These are phyloP conservation scores for Luidia sarsii DNA, from an alignment of 53 echinoderm and acorn worm species.

Conservation along the genomic window DNA sequence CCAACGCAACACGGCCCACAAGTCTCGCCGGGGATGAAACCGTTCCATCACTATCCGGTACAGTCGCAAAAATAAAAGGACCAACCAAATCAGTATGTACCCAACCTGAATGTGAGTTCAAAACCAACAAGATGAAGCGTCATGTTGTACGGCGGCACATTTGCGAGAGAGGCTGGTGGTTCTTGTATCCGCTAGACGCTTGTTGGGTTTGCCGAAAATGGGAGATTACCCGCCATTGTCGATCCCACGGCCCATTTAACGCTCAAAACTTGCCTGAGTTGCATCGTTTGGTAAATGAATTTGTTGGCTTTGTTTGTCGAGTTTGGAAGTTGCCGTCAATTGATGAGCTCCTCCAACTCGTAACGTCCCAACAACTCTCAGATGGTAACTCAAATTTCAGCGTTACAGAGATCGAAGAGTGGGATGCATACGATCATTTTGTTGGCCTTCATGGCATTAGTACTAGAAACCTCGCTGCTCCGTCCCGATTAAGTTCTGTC, in stretches of 20 bases:
- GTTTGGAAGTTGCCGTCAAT: neutral
- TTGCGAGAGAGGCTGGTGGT: neutral
- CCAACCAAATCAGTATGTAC: no score
- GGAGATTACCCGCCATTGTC: no score
- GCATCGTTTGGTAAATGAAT: neutral
- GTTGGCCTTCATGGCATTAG: neutral
- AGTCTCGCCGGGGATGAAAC: no score
- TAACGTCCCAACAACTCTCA: neutral
- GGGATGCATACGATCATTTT: neutral
- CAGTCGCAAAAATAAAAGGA: no score
- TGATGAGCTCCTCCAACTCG: neutral
- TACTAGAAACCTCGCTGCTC: neutral
- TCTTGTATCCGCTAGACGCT: neutral
- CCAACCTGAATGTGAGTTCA: neutral
- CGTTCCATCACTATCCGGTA: no score
- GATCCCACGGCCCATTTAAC: no score
- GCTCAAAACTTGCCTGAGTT: neutral
- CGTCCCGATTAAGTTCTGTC: neutral
- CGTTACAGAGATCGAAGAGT: neutral
- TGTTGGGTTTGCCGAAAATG: constrained; percentile 26
- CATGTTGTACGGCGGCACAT: neutral
- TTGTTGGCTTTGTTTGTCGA: neutral
- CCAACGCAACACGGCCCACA: no score
- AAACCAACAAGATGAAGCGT: neutral
- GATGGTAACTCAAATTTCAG: neutral